Base-by-base conservation (phyloP, 2,888 invertebrate genomes). In the Cremastinae sp. region DNA sequence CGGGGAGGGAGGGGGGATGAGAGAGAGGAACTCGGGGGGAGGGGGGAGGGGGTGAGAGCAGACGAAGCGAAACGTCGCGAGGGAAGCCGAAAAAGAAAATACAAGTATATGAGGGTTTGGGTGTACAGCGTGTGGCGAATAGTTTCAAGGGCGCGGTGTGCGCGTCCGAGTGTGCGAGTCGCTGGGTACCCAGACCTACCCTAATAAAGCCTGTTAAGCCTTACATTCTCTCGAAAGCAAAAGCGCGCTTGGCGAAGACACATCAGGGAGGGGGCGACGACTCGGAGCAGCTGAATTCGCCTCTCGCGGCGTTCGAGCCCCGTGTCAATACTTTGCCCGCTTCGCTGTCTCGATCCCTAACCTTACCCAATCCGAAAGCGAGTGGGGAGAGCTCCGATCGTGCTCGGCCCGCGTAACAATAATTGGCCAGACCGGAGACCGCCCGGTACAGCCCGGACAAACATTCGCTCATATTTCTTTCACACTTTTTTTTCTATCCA, bases 151-250 rank as follows among this genome's bases (percentile, higher is more conserved):
- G 68, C 68, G 68, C 36, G 10, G 49, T 49, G 36, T 49, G 49
- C 34, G 47, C 38, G 62, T 16, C 18, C 10, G 56, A 69, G 49
- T 61, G 72, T 59, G 59, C 10, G 28, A 10, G 68, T 64, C 66
- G 45, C 59, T 69, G 62, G 41, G 51, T 49, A 65, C 72, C 82
- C 75, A 81, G 83, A 84, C 84, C 88, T 87, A 87, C 86, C 87
- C 86, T 83, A 88, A 87, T 84, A 86, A 85, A 81, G 79, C 79
- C 84, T 80, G 85, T 86, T 85, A 86, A 84, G 84, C 84, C 82
- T 83, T n/a, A n/a, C n/a, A n/a, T n/a, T 79, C 80, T 81, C 69
- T 47, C 28, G 53, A 28, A 28, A 70, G 41, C 43, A 43, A 69
- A 58, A 28, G 28, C 28, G 28, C 28, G 68, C 36, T 20, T 12